A percentile compares a stretch with the other conserved stretches of the same genome.
Evolutionary conservation across 2,888 invertebrate species (phyloP).

Genomic region (Orthosia gothica): DNA sequence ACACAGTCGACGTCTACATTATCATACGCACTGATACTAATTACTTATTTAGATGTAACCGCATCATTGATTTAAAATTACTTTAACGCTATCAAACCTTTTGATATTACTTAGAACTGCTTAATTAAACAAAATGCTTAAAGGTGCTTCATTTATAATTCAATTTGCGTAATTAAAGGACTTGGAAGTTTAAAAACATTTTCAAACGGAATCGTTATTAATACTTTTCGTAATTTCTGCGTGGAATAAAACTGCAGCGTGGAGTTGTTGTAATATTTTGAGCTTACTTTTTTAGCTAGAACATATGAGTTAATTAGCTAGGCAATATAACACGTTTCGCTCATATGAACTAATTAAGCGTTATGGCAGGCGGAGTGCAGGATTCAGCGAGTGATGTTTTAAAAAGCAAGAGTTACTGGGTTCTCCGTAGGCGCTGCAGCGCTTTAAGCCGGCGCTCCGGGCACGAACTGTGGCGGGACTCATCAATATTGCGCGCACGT

Average conservation of each 20-base stretch:
- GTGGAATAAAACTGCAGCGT: constrained; percentile 16
- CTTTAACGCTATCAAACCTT: constrained; percentile 38
- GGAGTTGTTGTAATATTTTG: constrained; percentile 22
- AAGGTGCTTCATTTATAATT: constrained; percentile 50
- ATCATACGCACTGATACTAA: constrained; percentile 8
- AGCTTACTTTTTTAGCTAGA: constrained; percentile 41
- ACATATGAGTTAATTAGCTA: constrained; percentile 49
- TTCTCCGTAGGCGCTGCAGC: constrained; percentile 51
- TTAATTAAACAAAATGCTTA: constrained; percentile 49
- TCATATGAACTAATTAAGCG: constrained; percentile 53
- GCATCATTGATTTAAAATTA: constrained; percentile 34
- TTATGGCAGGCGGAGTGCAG: constrained; percentile 31
- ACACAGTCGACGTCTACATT: constrained; percentile 8
- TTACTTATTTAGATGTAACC: constrained; percentile 26
- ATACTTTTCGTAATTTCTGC: constrained; percentile 17
- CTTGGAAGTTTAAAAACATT: constrained; percentile 31
- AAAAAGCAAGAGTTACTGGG: constrained; percentile 54
- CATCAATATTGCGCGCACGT: constrained; percentile 90
- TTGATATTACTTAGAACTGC: constrained; percentile 29
- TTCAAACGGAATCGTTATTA: constrained; percentile 16
- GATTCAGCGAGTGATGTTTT: constrained; percentile 45
- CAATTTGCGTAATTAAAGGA: constrained; percentile 39
- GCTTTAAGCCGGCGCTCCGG: constrained; percentile 64
- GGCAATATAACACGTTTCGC: constrained; percentile 47
- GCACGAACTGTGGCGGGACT: constrained; percentile 74